Conservation (phyloP, 2,113 vertebrate genomes). For the Eulemur rufifrons region DNA sequence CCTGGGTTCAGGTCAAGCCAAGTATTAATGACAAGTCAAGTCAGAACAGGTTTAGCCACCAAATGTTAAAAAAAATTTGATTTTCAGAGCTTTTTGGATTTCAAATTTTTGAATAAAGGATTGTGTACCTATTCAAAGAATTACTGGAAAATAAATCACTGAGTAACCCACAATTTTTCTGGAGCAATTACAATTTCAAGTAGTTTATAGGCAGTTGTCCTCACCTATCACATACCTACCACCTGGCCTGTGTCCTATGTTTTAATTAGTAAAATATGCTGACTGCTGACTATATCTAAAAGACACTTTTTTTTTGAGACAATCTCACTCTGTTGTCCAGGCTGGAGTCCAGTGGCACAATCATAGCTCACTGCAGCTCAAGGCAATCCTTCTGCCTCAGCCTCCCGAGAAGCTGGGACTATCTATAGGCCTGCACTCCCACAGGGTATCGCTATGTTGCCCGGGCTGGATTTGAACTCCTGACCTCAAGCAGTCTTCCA, state of each 20-base stretch:
- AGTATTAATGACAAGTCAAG: neutral
- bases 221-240: neutral
- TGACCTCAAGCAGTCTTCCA: no score
- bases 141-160: conserved; percentile 1
- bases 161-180: neutral
- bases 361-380: no score
- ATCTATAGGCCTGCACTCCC: no score
- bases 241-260: neutral
- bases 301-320: neutral
- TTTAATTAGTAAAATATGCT: neutral
- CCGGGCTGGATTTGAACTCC: no score
- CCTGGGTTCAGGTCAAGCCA: neutral
- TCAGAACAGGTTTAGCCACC: neutral
- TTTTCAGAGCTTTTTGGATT: conserved; percentile 13
- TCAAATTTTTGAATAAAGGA: conserved; percentile 2
- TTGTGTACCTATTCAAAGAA: neutral
- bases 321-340: no score
- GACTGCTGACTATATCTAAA: neutral
- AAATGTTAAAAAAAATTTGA: conserved; percentile 37
- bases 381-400: no score
- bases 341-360: no score
- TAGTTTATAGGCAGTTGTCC: neutral
- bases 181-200: neutral
- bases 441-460: no score
- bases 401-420: no score